phyloP scores from a whole-genome alignment of 30 jellyfish, hydroid and myxozoan genomes.

The Rhopilema esculentum region DNA sequence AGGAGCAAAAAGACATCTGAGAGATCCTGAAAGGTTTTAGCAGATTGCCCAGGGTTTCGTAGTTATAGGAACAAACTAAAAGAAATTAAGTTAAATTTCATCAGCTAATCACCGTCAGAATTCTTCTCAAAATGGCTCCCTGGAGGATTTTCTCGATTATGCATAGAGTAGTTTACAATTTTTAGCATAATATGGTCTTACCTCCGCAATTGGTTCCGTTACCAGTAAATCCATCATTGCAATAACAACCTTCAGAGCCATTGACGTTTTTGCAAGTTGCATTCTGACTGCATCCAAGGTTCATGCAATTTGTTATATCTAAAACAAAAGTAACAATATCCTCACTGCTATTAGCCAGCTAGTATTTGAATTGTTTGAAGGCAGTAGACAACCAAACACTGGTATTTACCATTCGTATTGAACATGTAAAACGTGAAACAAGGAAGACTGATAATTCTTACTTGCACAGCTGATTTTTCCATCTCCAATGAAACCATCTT shows the following conservation, averaged over 20 bases:
- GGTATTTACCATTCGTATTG: too few relatives aligned
- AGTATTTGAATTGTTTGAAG: too few relatives aligned
- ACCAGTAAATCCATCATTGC: constrained; percentile 4
- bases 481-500: constrained; percentile 55
- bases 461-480: constrained; percentile 35
- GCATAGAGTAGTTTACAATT: too few relatives aligned
- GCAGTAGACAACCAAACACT: too few relatives aligned
- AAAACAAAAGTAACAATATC: background rate
- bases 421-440: background rate
- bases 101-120: too few relatives aligned
- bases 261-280: constrained; percentile 6
- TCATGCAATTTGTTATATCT: background rate
- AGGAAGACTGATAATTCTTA: background rate
- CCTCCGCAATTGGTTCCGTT: background rate
- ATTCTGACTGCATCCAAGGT: constrained; percentile 7
- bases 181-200: background rate
- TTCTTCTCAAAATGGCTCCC: too few relatives aligned
- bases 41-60: too few relatives aligned
- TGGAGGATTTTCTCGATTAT: too few relatives aligned
- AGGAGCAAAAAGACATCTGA: background rate
- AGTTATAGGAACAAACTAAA: background rate
- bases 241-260: background rate
- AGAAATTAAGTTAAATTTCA: background rate
- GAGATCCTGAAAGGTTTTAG: too few relatives aligned
- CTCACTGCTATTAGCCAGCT: background rate